Base-by-base conservation (phyloP, 1,140 invertebrate species). In the Batillaria attramentaria region DNA sequence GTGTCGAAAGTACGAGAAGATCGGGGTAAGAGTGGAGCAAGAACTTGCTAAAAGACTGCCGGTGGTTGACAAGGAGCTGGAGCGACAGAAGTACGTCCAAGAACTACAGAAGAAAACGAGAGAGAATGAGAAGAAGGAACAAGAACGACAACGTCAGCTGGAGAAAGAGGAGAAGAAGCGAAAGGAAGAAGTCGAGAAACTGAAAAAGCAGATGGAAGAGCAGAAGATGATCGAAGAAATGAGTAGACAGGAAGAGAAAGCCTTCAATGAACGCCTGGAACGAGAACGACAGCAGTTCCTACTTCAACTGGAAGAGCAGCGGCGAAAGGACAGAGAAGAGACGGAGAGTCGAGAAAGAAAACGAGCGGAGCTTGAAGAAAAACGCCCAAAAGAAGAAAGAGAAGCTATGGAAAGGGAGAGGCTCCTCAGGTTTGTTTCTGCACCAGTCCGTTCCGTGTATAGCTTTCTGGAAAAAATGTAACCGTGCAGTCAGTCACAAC, bases 1-100 rank as follows among this genome's bases (percentile, higher is more conserved):
- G 13, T 62, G 57, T n/a, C 57, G n/a, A 24, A 62, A 62, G 57
- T 62, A 62, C 24, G 57, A 31, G 1, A 31, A 62, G 24, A 31
- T 62, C 57, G 57, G 57, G 18, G 31, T 41, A 24, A 72, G 18
- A 5, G 43, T 72, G 69, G 72, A 74, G 50, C 16, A 54, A n/a
- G n/a, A 31, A 13, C n/a, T 28, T 33, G 31, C 43, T 3, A 72
- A 41, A 41, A 39, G 43, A 20, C 69, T 42, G n/a, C n/a, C n/a
- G 69, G 69, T 42, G 37, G 28, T 31, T 13, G 43, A 42, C 13
- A 39, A 72, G 37, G 35, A 33, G 28, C 31, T 72, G 0, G 39
- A 72, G 39, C 39, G 39, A 13, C 33, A 74, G 46, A 74, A 57
- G 46, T 31, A 54, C 18, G 24, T 50, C 10, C 33, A 74, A 39